Conservation (phyloP, 2,797 vertebrate genomes). For the Bradypodion ventrale region DNA sequence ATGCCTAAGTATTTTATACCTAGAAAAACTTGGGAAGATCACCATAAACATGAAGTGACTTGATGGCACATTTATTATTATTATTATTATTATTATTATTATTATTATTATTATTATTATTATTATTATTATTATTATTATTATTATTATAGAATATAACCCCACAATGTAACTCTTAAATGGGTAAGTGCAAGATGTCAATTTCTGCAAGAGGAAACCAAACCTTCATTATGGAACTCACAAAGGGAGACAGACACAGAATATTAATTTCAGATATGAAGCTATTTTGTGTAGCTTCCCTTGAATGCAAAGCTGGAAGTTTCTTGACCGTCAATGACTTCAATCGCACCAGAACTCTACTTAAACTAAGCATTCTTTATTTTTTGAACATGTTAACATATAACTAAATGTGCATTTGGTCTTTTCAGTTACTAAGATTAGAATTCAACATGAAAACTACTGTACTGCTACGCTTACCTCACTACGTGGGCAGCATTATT, state of each 20-base stretch:
- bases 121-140: too few relatives aligned
- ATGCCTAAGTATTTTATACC: too few relatives aligned
- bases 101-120: too few relatives aligned
- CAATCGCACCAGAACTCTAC: not conserved
- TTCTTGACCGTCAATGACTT: not conserved
- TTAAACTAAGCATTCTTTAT: constrained; percentile 1
- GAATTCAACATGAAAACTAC: not conserved
- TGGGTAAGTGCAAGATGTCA: not conserved
- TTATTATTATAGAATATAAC: not conserved
- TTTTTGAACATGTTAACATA: not conserved
- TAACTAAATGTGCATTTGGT: constrained; percentile 1
- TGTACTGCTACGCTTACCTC: not conserved
- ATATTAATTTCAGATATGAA: not conserved
- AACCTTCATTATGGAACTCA: not conserved
- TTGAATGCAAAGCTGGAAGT: not conserved
- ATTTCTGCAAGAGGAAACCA: not conserved
- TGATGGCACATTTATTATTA: too few relatives aligned
- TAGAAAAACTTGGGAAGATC: too few relatives aligned
- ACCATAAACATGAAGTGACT: too few relatives aligned
- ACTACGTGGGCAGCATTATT: not conserved
- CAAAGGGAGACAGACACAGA: not conserved
- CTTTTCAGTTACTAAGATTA: not conserved
- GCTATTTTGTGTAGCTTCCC: not conserved
- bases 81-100: too few relatives aligned
- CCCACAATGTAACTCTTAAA: constrained; percentile 2